These are phyloP conservation scores for Lypha dubia DNA, from an alignment of 2,888 invertebrate species.

Conservation along the genomic window DNA sequence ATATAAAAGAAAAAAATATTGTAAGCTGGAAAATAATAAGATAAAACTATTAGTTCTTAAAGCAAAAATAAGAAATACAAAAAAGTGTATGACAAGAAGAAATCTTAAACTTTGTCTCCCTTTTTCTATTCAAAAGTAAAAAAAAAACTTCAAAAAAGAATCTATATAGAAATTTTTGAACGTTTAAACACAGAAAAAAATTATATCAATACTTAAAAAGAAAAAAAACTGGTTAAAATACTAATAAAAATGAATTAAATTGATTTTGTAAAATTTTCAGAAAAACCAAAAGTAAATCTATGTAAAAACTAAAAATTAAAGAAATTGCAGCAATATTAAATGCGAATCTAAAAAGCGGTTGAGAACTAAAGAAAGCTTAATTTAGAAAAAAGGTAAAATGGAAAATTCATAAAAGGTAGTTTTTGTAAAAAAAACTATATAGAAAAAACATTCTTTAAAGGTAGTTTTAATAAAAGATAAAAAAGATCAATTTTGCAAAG, in stretches of 20 bases:
- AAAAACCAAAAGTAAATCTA: slow-evolving; percentile 17
- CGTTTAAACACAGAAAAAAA: slow-evolving; percentile 37
- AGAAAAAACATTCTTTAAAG: neutral
- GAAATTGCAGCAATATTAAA: slow-evolving; percentile 51
- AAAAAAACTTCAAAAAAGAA: slow-evolving; percentile 4
- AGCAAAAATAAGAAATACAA: slow-evolving; percentile 26
- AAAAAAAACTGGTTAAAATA: slow-evolving; percentile 38
- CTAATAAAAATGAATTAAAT: slow-evolving; percentile 44
- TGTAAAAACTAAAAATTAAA: slow-evolving; percentile 15
- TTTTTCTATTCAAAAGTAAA: slow-evolving; percentile 47
- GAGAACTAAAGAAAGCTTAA: too few relatives aligned
- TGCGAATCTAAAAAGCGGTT: too few relatives aligned
- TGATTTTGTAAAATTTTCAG: slow-evolving; percentile 66
- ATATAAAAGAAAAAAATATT: slow-evolving; percentile 58
- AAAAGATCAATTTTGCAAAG: too few relatives aligned
- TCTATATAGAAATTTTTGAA: slow-evolving; percentile 62
- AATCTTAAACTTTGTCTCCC: slow-evolving; percentile 58
- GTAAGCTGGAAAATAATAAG: slow-evolving; percentile 61
- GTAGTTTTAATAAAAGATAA: neutral
- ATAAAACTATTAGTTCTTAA: slow-evolving; percentile 69
- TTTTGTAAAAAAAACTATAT: neutral
- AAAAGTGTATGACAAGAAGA: slow-evolving; percentile 43
- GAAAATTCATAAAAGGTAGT: neutral
- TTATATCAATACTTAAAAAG: slow-evolving; percentile 53
- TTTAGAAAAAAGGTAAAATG: too few relatives aligned